A percentile compares a stretch with the other conserved stretches of the same genome.
phyloP scores from a whole-genome alignment of 1,140 invertebrate species.

The Archivesica marissinica region DNA sequence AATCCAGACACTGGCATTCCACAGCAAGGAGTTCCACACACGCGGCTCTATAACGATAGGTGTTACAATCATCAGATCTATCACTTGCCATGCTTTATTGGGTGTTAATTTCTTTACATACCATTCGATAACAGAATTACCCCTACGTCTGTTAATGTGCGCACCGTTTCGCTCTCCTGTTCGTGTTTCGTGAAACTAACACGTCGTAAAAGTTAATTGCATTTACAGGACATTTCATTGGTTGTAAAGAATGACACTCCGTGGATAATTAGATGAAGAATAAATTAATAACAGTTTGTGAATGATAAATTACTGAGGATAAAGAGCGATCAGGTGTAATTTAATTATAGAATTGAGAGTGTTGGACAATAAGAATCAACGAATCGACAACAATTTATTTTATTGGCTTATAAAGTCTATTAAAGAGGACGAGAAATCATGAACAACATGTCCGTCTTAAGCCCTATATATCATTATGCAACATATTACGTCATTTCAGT shows the following conservation, averaged over 20 bases:
- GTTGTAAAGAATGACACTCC: conserved; percentile 9
- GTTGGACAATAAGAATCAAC: too few relatives aligned
- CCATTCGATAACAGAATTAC: conserved; percentile 36
- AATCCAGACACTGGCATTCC: too few relatives aligned
- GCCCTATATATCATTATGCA: too few relatives aligned
- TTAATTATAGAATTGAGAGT: background rate
- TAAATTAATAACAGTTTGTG: conserved; percentile 29
- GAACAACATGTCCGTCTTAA: too few relatives aligned
- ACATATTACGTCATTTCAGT: too few relatives aligned
- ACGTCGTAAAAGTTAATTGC: conserved; percentile 32
- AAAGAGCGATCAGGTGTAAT: background rate
- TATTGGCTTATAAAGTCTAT: too few relatives aligned
- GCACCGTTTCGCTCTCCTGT: background rate
- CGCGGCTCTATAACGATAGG: background rate
- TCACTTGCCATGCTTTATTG: conserved; percentile 29
- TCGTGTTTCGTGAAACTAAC: conserved; percentile 7
- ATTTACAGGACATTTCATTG: conserved; percentile 50
- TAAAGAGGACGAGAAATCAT: too few relatives aligned
- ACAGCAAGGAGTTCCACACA: too few relatives aligned
- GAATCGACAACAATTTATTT: too few relatives aligned
- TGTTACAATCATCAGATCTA: conserved; percentile 1
- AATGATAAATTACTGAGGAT: conserved; percentile 13
- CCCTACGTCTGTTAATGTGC: conserved; percentile 3
- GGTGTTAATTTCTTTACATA: conserved; percentile 45
- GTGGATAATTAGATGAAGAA: background rate